Evolutionary conservation across 2,113 vertebrate genomes (phyloP).

Genomic region (Nicator chloris): DNA sequence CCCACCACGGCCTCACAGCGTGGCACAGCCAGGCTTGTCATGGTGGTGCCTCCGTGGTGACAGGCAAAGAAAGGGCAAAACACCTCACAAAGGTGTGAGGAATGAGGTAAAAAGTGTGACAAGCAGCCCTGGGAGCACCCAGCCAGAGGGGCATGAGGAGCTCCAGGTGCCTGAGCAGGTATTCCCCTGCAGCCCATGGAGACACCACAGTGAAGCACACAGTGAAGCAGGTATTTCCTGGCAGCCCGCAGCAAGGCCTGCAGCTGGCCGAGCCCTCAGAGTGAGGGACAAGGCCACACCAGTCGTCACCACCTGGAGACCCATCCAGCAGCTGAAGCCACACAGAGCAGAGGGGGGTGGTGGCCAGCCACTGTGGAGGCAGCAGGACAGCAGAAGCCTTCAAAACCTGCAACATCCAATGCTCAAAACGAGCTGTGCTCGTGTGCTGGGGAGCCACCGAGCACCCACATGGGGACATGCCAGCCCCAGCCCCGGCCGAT

Average conservation of each 20-base stretch:
- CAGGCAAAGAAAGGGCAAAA: background rate
- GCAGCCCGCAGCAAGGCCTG: background rate
- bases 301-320: background rate
- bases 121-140: background rate
- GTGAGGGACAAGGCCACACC: background rate
- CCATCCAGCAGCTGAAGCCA: background rate
- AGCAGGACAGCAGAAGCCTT: background rate
- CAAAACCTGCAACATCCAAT: background rate
- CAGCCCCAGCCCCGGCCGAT: rapidly evolving
- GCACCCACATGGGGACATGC: rapidly evolving
- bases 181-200: background rate
- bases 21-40: background rate
- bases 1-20: background rate
- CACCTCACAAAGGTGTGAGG: rapidly evolving
- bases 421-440: rapidly evolving
- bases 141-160: background rate
- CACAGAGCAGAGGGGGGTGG: background rate
- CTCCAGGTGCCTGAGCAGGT: background rate
- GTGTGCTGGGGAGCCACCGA: background rate
- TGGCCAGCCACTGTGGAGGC: background rate
- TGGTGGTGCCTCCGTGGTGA: rapidly evolving
- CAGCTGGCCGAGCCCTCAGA: background rate
- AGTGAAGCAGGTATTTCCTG: background rate
- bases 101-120: background rate
- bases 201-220: rapidly evolving